A percentile compares a stretch with the other conserved stretches of the same genome.
phyloP scores from a whole-genome alignment of 2,888 invertebrate genomes.

The Heteromyza rotundicornis region DNA sequence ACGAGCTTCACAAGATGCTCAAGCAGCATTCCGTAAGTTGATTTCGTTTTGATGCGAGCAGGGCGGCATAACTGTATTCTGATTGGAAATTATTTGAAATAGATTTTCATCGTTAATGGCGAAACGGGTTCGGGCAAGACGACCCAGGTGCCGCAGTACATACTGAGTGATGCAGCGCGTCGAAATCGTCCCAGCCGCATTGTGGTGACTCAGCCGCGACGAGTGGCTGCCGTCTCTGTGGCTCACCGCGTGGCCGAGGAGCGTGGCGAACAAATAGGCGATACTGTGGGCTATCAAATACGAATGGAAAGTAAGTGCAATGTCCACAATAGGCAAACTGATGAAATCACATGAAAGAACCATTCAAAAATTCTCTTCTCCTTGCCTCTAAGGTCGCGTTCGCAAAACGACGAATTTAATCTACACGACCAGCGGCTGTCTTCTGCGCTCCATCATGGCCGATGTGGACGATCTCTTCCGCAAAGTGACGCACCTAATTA shows the following conservation, averaged over 20 bases:
- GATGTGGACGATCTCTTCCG: conserved; percentile 64
- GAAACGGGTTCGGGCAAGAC: conserved; percentile 96
- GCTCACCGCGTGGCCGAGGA: conserved; percentile 83
- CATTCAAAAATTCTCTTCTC: background rate
- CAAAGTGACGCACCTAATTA: conserved; percentile 76
- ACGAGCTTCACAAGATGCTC: conserved; percentile 36
- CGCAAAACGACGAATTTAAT: conserved; percentile 49
- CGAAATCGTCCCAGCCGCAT: conserved; percentile 75
- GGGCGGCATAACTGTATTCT: too few relatives aligned
- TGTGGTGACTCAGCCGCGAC: conserved; percentile 91
- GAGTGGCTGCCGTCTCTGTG: conserved; percentile 88
- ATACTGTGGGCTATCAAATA: conserved; percentile 87
- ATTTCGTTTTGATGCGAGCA: too few relatives aligned
- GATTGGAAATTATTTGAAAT: too few relatives aligned
- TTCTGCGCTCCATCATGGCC: conserved; percentile 83
- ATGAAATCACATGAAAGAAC: background rate
- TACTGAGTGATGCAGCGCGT: conserved; percentile 76
- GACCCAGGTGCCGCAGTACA: conserved; percentile 93
- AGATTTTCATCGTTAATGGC: conserved; percentile 77
- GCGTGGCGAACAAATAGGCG: conserved; percentile 71
- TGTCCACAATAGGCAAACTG: background rate
- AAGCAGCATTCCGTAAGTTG: conserved; percentile 42
- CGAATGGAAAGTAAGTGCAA: conserved; percentile 74
- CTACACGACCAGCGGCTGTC: conserved; percentile 59
- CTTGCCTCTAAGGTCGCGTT: conserved; percentile 49